Base-by-base conservation (phyloP, 2,113 vertebrate genomes). In the Dascyllus trimaculatus region DNA sequence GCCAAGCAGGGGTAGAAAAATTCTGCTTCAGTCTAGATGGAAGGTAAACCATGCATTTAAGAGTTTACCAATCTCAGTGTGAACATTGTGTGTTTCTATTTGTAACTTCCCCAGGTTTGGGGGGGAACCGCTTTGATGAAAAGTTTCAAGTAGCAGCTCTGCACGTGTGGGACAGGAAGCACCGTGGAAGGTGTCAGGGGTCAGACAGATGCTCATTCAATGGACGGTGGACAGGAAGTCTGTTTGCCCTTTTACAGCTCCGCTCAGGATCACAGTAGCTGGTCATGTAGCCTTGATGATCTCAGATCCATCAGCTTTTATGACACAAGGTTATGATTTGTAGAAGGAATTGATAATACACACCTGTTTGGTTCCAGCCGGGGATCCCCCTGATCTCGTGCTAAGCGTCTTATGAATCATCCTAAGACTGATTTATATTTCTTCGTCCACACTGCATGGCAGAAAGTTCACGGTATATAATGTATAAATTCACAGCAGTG, bases 141-240 rank as follows among this genome's bases (percentile, higher is more conserved):
- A 73, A 29, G 71, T 64, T 71, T 78, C 38, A 75, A 88, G 86
- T 78, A 76, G 84, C 66, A 1, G 15, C 22, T 76, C 74, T 89
- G 88, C 89, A 87, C 75, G 78, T 90, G 90, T 86, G 84, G 78
- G 78, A 86, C 84, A 92, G 93, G 93, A 94, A 91, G 86, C 29
- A 2, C 57, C 73, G 85, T 78, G 75, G 85, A 85, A 81, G 68
- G 76, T 84, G 86, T 91, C 90, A 82, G 62, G 72, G 89, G 90
- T 90, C 91, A 87, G 87, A 93, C 93, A 93, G 92, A 94, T 94
- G 93, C 93, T 89, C 79, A 51, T 76, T 89, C 80, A 70, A 46
- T 82, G 85, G 76, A 85, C 66, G 52, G 77, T 46, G 72, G 83
- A 78, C 92, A 93, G 94, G 94, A 95, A 91, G 92, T 70, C 81